Evolutionary conservation across 2,888 invertebrate genomes (phyloP).

Genomic region (Steromphala cineraria): DNA sequence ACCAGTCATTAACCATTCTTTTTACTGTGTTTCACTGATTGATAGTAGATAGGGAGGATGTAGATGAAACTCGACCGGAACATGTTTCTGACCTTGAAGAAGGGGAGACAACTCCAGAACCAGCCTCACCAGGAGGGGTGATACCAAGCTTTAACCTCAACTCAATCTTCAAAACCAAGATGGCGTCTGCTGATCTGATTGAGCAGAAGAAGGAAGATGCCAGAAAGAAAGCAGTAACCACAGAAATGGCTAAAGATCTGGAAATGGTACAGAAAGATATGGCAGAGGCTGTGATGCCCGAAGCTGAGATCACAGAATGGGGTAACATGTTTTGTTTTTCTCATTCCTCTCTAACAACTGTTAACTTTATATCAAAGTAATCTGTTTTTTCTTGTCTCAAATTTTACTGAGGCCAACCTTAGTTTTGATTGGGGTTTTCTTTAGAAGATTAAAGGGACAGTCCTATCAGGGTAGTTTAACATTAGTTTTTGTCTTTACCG

Average conservation of each 20-base stretch:
- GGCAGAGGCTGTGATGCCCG: conserved; percentile 23
- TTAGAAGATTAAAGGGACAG: no score
- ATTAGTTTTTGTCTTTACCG: no score
- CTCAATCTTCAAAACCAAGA: conserved; percentile 30
- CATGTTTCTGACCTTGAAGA: neutral
- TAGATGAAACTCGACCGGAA: no score
- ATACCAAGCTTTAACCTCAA: conserved; percentile 36
- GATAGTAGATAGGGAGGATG: no score
- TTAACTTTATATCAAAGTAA: no score
- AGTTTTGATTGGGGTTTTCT: no score
- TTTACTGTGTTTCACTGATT: no score
- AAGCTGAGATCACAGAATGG: neutral
- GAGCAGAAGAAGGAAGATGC: conserved; percentile 24
- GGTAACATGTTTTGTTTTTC: neutral
- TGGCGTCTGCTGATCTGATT: conserved; percentile 27
- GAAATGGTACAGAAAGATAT: conserved; percentile 24
- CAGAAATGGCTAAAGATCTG: conserved; percentile 30
- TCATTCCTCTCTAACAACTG: no score
- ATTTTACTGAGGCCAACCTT: no score
- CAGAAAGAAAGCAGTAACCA: conserved; percentile 20
- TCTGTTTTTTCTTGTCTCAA: no score
- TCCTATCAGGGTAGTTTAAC: no score
- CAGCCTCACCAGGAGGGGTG: neutral
- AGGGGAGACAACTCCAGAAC: neutral
- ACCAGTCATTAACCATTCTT: no score